Percentiles rank a stretch among this genome's conserved stretches.
phyloP scores from a whole-genome alignment of 2,888 invertebrate genomes.

The Perizoma flavofasciatum region DNA sequence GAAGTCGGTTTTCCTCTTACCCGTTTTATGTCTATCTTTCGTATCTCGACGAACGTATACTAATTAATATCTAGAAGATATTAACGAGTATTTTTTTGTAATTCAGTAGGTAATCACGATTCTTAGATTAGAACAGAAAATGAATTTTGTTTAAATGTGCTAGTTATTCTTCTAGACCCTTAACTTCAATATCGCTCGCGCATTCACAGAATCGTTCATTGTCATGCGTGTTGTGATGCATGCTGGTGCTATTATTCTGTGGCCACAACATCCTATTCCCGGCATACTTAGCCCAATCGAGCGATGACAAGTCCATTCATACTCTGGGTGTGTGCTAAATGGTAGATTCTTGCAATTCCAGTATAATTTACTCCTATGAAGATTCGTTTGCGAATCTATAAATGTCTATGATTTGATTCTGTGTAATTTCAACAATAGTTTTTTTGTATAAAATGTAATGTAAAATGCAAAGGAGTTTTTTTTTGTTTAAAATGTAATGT shows the following conservation, averaged over 20 bases:
- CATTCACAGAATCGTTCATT: conserved; percentile 2
- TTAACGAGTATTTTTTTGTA: too few relatives aligned
- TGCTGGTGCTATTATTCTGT: conserved; percentile 20
- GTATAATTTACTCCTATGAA: conserved; percentile 54
- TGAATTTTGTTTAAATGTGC: too few relatives aligned
- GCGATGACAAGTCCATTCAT: conserved; percentile 81
- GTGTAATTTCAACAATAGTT: not conserved
- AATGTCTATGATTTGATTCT: conserved; percentile 8
- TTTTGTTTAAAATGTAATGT: too few relatives aligned
- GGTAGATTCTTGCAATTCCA: conserved; percentile 63
- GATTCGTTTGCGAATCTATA: conserved; percentile 27
- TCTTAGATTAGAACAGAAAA: too few relatives aligned
- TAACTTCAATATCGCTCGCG: conserved; percentile 6
- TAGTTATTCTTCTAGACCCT: not conserved
- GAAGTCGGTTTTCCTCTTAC: too few relatives aligned
- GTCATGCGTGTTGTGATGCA: conserved; percentile 3
- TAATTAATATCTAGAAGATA: too few relatives aligned
- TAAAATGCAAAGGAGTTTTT: too few relatives aligned
- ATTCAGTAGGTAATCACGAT: too few relatives aligned
- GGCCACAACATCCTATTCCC: conserved; percentile 66
- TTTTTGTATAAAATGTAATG: too few relatives aligned
- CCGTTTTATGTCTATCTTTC: too few relatives aligned
- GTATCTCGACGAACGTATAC: too few relatives aligned
- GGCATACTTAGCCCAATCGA: conserved; percentile 76
- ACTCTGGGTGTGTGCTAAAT: conserved; percentile 54